Evolutionary conservation across 2,888 invertebrate genomes (phyloP).

Genomic region (Plebejus melissa): DNA sequence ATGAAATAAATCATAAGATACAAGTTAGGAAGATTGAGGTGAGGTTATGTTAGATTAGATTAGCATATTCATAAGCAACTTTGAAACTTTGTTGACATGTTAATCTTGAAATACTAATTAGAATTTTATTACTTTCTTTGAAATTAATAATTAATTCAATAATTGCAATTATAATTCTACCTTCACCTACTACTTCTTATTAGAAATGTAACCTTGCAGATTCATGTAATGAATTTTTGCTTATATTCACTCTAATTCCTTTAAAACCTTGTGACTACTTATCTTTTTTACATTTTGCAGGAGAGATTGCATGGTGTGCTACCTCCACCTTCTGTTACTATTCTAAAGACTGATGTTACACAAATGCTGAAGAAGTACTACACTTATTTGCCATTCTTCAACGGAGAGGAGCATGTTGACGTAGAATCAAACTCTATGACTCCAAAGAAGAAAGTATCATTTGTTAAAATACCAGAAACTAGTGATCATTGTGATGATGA

Average conservation of each 20-base stretch:
- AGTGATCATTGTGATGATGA: constrained; percentile 16
- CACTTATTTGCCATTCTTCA: constrained; percentile 72
- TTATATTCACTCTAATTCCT: neutral
- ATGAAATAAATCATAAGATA: constrained; percentile 62
- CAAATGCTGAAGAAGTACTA: constrained; percentile 82
- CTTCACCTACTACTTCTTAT: neutral
- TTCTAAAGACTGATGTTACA: constrained; percentile 81
- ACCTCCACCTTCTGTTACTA: constrained; percentile 87
- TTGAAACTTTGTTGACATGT: neutral
- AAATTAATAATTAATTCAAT: neutral
- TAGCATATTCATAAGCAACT: neutral
- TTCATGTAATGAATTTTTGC: neutral
- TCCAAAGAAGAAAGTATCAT: constrained; percentile 64
- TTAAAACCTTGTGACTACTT: neutral
- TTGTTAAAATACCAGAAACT: constrained; percentile 56
- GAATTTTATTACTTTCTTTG: neutral
- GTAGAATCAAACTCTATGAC: constrained; percentile 55
- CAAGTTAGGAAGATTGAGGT: constrained; percentile 67
- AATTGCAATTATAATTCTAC: neutral
- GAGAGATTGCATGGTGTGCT: constrained; percentile 83
- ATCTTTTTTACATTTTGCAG: constrained; percentile 51
- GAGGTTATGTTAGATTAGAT: constrained; percentile 32
- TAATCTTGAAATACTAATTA: neutral
- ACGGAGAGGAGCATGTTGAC: constrained; percentile 52
- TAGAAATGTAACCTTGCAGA: neutral